Evolutionary conservation across 2,113 vertebrate species (phyloP).

Genomic region (Anoplopoma fimbria): DNA sequence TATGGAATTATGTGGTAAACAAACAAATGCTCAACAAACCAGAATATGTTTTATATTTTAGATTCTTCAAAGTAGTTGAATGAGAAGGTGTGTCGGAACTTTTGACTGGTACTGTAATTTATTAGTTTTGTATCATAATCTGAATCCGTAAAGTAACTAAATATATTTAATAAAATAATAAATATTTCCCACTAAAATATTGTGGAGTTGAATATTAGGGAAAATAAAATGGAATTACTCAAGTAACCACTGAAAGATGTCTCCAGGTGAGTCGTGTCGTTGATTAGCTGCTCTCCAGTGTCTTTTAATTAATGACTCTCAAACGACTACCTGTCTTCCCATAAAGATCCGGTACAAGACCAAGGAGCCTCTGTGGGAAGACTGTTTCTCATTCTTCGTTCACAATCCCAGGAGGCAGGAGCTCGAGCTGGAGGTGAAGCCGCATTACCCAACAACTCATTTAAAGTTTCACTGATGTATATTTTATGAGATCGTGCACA

Average conservation of each 20-base stretch:
- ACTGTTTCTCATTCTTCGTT: conserved; percentile 94
- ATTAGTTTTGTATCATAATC: not conserved
- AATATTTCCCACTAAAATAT: not conserved
- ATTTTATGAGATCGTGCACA: not conserved
- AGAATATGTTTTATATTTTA: too few relatives aligned
- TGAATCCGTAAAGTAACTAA: not conserved
- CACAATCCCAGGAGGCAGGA: conserved; percentile 95
- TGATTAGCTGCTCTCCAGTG: conserved; percentile 5
- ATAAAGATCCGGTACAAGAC: conserved; percentile 94
- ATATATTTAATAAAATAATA: not conserved
- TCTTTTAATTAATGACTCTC: conserved; percentile 8
- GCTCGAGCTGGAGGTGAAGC: conserved; percentile 92
- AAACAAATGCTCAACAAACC: too few relatives aligned
- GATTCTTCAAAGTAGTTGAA: too few relatives aligned
- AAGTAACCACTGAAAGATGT: too few relatives aligned
- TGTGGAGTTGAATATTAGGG: not conserved
- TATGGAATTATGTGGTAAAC: too few relatives aligned
- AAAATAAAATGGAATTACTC: too few relatives aligned
- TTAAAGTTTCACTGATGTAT: not conserved
- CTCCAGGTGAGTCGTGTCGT: not conserved
- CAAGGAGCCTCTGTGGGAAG: conserved; percentile 97
- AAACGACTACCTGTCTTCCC: conserved; percentile 14
- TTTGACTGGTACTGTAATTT: too few relatives aligned
- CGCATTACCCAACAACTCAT: conserved; percentile 38
- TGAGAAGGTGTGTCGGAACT: too few relatives aligned